Evolutionary conservation across 2,113 vertebrate genomes (phyloP).

Genomic region (Indri indri): DNA sequence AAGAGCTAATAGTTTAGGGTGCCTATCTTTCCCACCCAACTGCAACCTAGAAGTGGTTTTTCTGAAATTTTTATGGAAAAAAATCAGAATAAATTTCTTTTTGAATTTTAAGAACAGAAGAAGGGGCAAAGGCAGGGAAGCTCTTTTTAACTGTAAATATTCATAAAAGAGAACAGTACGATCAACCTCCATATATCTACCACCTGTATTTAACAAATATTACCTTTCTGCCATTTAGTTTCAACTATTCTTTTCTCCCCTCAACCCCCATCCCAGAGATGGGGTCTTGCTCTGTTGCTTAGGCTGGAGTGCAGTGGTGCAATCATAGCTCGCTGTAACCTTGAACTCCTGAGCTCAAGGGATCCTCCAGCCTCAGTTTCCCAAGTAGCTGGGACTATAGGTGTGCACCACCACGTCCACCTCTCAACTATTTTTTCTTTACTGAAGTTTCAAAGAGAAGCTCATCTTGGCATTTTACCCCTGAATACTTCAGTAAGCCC

Average conservation of each 20-base stretch:
- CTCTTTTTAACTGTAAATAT: background rate
- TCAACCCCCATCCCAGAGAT: no score
- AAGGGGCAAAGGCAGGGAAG: background rate
- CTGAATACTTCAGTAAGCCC: background rate
- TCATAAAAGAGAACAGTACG: background rate
- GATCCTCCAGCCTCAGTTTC: no score
- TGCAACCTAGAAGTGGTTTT: background rate
- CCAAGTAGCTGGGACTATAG: no score
- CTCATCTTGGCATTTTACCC: background rate
- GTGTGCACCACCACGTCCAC: no score
- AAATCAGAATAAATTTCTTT: background rate
- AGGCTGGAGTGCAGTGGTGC: no score
- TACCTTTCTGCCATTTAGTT: background rate
- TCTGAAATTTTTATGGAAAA: background rate
- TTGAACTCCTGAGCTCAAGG: no score
- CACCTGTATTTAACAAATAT: background rate
- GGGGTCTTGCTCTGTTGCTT: no score
- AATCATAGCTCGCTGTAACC: no score
- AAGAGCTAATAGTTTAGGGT: background rate
- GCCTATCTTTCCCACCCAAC: background rate
- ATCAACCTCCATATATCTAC: no score
- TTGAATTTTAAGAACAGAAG: background rate
- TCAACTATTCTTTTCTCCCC: background rate
- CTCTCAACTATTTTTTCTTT: background rate
- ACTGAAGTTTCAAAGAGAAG: background rate